These are phyloP conservation scores for Meriones psammophilus DNA, from an alignment of 2,797 vertebrate species.

Conservation along the genomic window DNA sequence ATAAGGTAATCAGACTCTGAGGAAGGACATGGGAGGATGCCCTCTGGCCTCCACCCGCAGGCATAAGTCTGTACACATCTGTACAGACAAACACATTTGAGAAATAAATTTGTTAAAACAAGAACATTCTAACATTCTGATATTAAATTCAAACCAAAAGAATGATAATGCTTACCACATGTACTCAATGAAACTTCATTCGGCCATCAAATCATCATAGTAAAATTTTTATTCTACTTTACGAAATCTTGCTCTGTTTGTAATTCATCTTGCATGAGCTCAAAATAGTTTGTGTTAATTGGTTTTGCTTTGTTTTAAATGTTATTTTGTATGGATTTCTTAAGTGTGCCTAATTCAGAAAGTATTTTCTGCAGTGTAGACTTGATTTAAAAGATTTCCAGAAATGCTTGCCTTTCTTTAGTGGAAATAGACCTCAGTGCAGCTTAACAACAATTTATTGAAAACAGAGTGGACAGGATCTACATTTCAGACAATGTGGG, in stretches of 20 bases:
- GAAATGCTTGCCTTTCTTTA: slow-evolving; percentile 72
- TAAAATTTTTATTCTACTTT: slow-evolving; percentile 1
- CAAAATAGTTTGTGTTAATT: background rate
- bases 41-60: background rate
- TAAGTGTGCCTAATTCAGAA: slow-evolving; percentile 68
- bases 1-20: too few species aligned
- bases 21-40: background rate
- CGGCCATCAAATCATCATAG: background rate
- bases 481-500: slow-evolving; percentile 69
- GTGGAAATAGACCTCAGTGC: slow-evolving; percentile 53
- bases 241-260: slow-evolving; percentile 10
- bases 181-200: background rate
- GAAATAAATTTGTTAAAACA: background rate
- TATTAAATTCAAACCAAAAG: slow-evolving; percentile 38
- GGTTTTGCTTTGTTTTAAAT: slow-evolving; percentile 60
- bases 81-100: background rate
- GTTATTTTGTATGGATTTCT: slow-evolving; percentile 59
- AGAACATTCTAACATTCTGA: background rate
- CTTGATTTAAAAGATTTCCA: slow-evolving; percentile 72
- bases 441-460: slow-evolving; percentile 62
- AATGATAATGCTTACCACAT: background rate
- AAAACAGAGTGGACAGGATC: slow-evolving; percentile 32
- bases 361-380: slow-evolving; percentile 63
- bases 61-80: background rate
- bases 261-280: background rate